phyloP scores from a whole-genome alignment of 2,888 invertebrate genomes.

The Falcaria lacertinaria region DNA sequence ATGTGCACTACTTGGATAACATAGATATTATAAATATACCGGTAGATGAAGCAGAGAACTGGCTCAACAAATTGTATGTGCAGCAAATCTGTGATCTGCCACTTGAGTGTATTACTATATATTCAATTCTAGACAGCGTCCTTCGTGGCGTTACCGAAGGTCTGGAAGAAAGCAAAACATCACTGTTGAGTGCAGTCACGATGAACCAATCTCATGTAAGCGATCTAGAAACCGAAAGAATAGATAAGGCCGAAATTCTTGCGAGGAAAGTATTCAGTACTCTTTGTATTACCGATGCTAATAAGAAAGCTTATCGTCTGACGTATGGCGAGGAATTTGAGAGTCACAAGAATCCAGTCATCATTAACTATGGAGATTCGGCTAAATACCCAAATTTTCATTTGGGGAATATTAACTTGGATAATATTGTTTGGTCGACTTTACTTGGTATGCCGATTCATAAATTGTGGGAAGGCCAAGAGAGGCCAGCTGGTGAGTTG shows the following conservation, averaged over 20 bases:
- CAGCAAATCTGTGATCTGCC: constrained; percentile 43
- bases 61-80: constrained; percentile 31
- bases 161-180: constrained; percentile 28
- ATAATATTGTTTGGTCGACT: constrained; percentile 47
- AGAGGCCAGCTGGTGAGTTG: constrained; percentile 33
- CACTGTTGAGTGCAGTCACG: constrained; percentile 32
- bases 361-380: constrained; percentile 58
- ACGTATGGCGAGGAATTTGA: constrained; percentile 65
- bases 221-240: constrained; percentile 35
- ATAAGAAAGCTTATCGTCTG: constrained; percentile 50
- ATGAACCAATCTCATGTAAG: constrained; percentile 20
- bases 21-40: constrained; percentile 61
- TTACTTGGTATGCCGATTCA: constrained; percentile 55
- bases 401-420: constrained; percentile 54
- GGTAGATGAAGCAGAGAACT: constrained; percentile 23
- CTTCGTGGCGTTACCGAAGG: constrained; percentile 38
- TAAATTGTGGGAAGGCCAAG: constrained; percentile 47
- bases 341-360: constrained; percentile 48
- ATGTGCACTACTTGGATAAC: constrained; percentile 64
- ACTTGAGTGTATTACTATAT: constrained; percentile 55
- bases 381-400: constrained; percentile 60
- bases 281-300: constrained; percentile 43
- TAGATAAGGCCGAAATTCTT: constrained; percentile 42
- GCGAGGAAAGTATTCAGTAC: constrained; percentile 50
- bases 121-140: constrained; percentile 55